Evolutionary conservation across 1,140 invertebrate genomes (phyloP).

Genomic region (Hypsibius dujardini): DNA sequence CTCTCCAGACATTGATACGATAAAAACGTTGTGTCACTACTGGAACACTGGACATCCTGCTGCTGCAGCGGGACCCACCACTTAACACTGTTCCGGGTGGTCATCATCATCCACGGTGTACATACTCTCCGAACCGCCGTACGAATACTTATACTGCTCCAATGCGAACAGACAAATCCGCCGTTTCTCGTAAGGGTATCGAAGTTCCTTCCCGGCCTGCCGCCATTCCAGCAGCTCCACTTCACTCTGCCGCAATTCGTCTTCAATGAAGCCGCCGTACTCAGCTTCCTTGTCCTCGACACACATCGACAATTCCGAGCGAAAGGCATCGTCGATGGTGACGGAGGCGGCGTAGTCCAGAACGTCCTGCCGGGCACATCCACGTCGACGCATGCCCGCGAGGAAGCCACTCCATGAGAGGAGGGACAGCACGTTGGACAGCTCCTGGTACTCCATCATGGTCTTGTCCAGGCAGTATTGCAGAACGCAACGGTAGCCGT

Average conservation of each 20-base stretch:
- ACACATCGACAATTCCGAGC: slow-evolving; percentile 86
- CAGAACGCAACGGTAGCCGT: slow-evolving; percentile 43
- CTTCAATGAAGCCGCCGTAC: slow-evolving; percentile 52
- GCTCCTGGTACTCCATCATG: slow-evolving; percentile 85
- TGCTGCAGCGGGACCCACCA: too few species aligned
- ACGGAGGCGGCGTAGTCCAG: slow-evolving; percentile 82
- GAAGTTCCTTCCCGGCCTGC: slow-evolving; percentile 65
- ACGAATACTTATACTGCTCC: slow-evolving; percentile 26
- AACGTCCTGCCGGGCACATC: slow-evolving; percentile 73
- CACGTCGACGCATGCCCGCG: slow-evolving; percentile 65
- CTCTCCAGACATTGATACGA: too few species aligned
- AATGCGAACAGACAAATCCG: slow-evolving; percentile 70
- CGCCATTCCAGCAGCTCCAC: slow-evolving; percentile 71
- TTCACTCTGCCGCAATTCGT: slow-evolving; percentile 63
- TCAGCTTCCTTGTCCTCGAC: slow-evolving; percentile 65
- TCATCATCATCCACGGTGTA: too few species aligned
- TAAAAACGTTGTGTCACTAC: too few species aligned
- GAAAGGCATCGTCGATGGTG: slow-evolving; percentile 73
- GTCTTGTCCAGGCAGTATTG: slow-evolving; percentile 77
- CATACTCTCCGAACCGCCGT: too few species aligned
- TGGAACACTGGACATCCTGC: too few species aligned
- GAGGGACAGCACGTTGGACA: slow-evolving; percentile 89
- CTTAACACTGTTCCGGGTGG: too few species aligned
- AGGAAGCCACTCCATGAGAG: slow-evolving; percentile 87
- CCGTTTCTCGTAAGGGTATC: slow-evolving; percentile 86